phyloP scores from a whole-genome alignment of 2,113 vertebrate genomes.

The Vulpes lagopus region DNA sequence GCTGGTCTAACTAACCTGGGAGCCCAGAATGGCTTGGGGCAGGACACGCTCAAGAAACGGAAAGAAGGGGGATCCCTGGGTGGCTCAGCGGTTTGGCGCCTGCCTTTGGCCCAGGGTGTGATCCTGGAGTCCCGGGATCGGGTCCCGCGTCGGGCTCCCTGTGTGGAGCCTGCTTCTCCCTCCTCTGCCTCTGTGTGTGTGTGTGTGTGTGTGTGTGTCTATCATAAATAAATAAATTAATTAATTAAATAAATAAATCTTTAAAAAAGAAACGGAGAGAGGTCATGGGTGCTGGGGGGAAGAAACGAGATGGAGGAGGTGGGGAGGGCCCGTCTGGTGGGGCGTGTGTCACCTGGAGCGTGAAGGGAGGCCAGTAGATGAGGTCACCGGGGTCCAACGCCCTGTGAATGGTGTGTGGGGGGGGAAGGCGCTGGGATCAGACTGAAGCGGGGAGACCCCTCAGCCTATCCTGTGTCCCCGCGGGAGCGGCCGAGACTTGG shows the following conservation, averaged over 20 bases:
- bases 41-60: not conserved
- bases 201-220: too few relatives aligned
- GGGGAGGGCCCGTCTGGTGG: not conserved
- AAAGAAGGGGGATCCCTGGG: too few relatives aligned
- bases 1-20: not conserved
- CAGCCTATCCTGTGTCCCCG: not conserved
- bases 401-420: fast-evolving
- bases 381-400: not conserved
- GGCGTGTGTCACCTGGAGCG: not conserved
- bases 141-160: too few relatives aligned
- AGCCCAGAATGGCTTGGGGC: not conserved
- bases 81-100: too few relatives aligned
- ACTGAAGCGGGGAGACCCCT: not conserved
- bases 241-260: too few relatives aligned
- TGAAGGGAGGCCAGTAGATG: not conserved
- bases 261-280: not conserved
- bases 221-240: too few relatives aligned
- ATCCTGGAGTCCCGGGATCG: too few relatives aligned
- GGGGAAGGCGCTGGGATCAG: not conserved
- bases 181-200: too few relatives aligned
- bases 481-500: too few relatives aligned
- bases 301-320: not conserved
- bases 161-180: too few relatives aligned
- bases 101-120: too few relatives aligned
- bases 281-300: not conserved